phyloP scores from a whole-genome alignment of 1,140 invertebrate genomes.

The Latrodectus geometricus region DNA sequence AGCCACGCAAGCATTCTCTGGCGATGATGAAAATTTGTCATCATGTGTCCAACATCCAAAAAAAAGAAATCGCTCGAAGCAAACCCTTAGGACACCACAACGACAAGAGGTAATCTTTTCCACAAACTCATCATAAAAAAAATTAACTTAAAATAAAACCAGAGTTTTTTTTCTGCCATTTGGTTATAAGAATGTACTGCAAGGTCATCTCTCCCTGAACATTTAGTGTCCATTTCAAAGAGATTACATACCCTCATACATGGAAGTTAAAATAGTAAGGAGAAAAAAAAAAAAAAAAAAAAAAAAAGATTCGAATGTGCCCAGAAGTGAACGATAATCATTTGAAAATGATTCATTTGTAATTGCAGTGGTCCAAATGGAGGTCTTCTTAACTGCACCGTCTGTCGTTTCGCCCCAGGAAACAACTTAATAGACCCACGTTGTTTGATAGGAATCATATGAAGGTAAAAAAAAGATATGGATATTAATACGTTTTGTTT shows the following conservation, averaged over 20 bases:
- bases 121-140: too few species aligned
- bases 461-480: slow-evolving; percentile 11
- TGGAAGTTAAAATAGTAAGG: background rate
- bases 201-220: slow-evolving; percentile 16
- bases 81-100: too few species aligned
- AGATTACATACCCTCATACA: too few species aligned
- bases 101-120: too few species aligned
- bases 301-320: slow-evolving; percentile 22
- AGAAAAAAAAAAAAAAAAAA: slow-evolving; percentile 2
- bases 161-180: too few species aligned
- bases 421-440: slow-evolving; percentile 42
- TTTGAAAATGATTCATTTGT: slow-evolving; percentile 54
- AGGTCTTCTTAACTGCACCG: slow-evolving; percentile 48
- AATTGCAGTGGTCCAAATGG: slow-evolving; percentile 46
- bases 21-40: too few species aligned
- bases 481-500: slow-evolving; percentile 18
- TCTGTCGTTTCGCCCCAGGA: slow-evolving; percentile 53
- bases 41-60: too few species aligned
- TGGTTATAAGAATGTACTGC: background rate
- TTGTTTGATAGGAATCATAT: slow-evolving; percentile 31
- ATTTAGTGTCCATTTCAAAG: slow-evolving; percentile 24
- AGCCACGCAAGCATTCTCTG: too few species aligned
- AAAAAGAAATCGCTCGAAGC: too few species aligned
- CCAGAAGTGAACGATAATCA: slow-evolving; percentile 58
- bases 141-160: too few species aligned